Base-by-base conservation (phyloP, 2,797 vertebrate genomes). In the Gobio occitaniae region DNA sequence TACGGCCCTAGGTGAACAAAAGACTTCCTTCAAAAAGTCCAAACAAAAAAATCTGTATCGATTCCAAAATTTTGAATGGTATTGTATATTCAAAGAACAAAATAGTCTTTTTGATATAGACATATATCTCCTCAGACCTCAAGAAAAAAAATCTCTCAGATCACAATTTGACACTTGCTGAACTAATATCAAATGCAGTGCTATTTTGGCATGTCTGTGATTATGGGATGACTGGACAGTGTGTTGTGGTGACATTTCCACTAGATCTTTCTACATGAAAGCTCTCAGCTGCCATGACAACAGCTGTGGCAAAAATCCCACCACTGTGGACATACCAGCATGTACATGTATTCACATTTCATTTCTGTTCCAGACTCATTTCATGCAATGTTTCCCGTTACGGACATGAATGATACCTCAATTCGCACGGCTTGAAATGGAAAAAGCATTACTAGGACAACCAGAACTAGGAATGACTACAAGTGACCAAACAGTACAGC, bases 231-330 rank as follows among this genome's bases (percentile, higher is more conserved):
- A 68, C 19, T 80, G 48, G 9, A 54, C 32, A 16, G 48, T 56
- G 50, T 25, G 12, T 44, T 61, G 32, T 41, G 65, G n/a, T 66
- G 65, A 80, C 48, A 29, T 54, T 80, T 80, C 8, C 44, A 29
- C 38, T 19, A 36, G 9, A 48, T 77, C 32, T n/a, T 77, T 77
- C 75, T 44, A 69, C 19, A 69, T 70, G 61, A 79, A 56, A 61
- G 54, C 17, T 82, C 41, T 50, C 38, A 32, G 69, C 52, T 82
- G 38, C 69, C 25, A 74, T 81, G 79, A 59, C 80, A 82, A 82
- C 69, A 61, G 17, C 56, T 48, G 69, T 65, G 54, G 0, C 41
- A 36, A 74, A 48, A n/a, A 63, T 38, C 25, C 17, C 41, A 32
- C 29, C 44, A 13, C 25, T 68, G 61, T 63, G 56, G 76, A 78